These are phyloP conservation scores for Heliconius melpomene DNA, from an alignment of 1,140 invertebrate genomes.

Conservation along the genomic window DNA sequence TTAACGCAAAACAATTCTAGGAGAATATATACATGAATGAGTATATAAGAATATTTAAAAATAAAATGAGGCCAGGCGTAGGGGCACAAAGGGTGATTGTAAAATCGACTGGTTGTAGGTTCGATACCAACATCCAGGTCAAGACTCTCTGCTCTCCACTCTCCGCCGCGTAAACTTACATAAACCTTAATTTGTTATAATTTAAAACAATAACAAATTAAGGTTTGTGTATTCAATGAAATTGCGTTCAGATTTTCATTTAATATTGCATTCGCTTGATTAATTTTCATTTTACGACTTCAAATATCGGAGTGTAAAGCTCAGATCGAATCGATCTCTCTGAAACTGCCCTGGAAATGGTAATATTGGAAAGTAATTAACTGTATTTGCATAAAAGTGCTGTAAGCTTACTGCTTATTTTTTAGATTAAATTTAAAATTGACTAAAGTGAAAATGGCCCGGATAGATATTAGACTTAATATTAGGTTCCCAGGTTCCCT, in stretches of 20 bases:
- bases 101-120: too few species aligned
- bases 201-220: neutral
- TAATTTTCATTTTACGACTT: neutral
- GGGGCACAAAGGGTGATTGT: too few species aligned
- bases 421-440: neutral
- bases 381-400: neutral
- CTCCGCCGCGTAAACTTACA: neutral
- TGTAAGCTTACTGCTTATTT: neutral
- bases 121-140: too few species aligned
- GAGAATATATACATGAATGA: too few species aligned
- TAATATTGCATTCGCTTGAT: neutral
- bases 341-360: neutral
- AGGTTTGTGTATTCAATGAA: neutral
- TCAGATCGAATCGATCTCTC: neutral
- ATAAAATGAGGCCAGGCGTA: too few species aligned
- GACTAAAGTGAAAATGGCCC: too few species aligned
- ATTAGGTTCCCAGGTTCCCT: too few species aligned
- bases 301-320: conserved; percentile 7
- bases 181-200: too few species aligned
- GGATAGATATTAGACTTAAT: too few species aligned
- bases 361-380: neutral
- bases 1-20: too few species aligned
- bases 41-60: too few species aligned
- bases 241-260: neutral
- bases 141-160: neutral